Evolutionary conservation across 23 tunicate species (phyloP).

Genomic region (Phallusia fumigata): DNA sequence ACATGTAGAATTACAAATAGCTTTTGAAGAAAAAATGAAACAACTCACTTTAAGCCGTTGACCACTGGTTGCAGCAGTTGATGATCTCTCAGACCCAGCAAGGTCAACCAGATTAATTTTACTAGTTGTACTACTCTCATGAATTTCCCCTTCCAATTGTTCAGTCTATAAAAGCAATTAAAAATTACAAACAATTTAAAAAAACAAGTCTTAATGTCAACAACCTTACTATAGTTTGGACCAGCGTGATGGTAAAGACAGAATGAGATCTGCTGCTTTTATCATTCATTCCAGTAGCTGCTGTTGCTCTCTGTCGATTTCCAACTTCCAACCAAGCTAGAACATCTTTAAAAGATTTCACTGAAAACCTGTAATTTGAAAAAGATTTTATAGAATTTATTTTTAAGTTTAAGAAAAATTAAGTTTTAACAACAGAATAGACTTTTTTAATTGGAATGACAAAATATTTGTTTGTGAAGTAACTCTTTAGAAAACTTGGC

Average conservation of each 20-base stretch:
- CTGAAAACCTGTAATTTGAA: slow-evolving; percentile 39
- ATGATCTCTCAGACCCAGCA: slow-evolving; percentile 87
- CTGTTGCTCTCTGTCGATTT: slow-evolving; percentile 84
- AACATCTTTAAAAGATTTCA: slow-evolving; percentile 53
- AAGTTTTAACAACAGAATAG: too few relatives aligned
- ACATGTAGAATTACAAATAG: too few relatives aligned
- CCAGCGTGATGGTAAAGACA: slow-evolving; percentile 61
- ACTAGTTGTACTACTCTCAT: slow-evolving; percentile 53
- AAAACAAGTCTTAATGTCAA: too few relatives aligned
- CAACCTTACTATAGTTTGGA: slow-evolving; percentile 73
- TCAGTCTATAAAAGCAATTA: slow-evolving; percentile 29
- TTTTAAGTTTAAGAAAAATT: too few relatives aligned
- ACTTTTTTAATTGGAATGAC: too few relatives aligned
- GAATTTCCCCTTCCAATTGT: slow-evolving; percentile 77
- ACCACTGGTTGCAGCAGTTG: slow-evolving; percentile 74
- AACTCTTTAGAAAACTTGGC: too few relatives aligned
- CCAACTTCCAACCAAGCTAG: slow-evolving; percentile 84
- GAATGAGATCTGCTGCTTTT: slow-evolving; percentile 87
- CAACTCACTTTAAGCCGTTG: slow-evolving; percentile 77
- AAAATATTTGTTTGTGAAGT: too few relatives aligned
- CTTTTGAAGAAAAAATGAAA: too few relatives aligned
- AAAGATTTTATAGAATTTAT: too few relatives aligned
- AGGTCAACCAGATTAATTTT: slow-evolving; percentile 78
- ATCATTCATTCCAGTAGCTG: slow-evolving; percentile 93
- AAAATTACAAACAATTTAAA: too few relatives aligned